These are phyloP conservation scores for Pachliopta kotzebuea DNA, from an alignment of 2,888 invertebrate genomes.

Conservation along the genomic window DNA sequence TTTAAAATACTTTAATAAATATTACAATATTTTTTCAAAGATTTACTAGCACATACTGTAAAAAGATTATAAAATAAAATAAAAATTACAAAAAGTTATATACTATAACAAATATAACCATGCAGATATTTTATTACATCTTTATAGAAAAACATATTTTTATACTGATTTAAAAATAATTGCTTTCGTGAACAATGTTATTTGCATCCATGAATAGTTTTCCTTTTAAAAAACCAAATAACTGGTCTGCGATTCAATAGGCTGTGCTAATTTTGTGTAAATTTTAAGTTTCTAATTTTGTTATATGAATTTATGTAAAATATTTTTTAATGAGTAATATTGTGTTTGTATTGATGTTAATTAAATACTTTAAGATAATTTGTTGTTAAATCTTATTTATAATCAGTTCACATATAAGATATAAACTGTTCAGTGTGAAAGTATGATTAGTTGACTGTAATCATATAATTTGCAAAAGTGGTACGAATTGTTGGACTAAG, in stretches of 20 bases:
- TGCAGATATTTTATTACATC: neutral
- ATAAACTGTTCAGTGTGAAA: neutral
- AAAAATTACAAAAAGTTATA: neutral
- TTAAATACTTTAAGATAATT: slow-evolving; percentile 44
- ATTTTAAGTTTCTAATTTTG: slow-evolving; percentile 52
- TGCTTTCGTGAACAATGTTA: neutral
- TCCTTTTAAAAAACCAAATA: slow-evolving; percentile 48
- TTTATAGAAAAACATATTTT: neutral
- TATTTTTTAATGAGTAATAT: slow-evolving; percentile 47
- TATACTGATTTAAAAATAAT: neutral
- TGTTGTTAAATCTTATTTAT: slow-evolving; percentile 1
- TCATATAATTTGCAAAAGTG: neutral
- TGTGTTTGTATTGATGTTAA: slow-evolving; percentile 57
- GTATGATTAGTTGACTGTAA: neutral
- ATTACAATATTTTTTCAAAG: neutral
- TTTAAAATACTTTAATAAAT: neutral
- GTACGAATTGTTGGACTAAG: neutral
- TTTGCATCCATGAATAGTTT: slow-evolving; percentile 6
- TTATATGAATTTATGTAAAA: slow-evolving; percentile 43
- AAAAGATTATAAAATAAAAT: neutral
- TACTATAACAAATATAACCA: neutral
- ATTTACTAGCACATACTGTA: neutral
- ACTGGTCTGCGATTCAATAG: slow-evolving; percentile 77
- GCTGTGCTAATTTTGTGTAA: slow-evolving; percentile 71
- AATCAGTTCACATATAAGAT: neutral